Conservation (phyloP, 2,888 invertebrate genomes). For the Sminthurides aquaticus region DNA sequence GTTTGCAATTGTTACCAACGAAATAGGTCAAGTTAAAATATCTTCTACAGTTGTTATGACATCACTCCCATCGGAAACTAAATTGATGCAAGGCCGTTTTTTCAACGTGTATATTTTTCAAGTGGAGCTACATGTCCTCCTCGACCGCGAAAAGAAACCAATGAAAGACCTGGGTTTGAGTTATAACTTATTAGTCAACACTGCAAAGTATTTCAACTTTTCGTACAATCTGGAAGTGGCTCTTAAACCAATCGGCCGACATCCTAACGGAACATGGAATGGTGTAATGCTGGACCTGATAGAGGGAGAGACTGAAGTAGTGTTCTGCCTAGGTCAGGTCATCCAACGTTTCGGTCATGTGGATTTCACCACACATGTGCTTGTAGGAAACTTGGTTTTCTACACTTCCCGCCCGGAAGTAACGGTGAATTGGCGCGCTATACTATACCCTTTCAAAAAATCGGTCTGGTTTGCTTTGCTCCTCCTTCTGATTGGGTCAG, state of each 20-base stretch:
- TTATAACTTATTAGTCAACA: no score
- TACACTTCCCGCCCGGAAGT: not conserved
- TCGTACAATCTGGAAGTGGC: not conserved
- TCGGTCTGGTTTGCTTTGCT: not conserved
- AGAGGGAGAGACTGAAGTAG: not conserved
- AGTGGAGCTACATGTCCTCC: no score
- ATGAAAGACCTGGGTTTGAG: no score
- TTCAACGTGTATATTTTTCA: no score
- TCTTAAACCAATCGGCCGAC: not conserved
- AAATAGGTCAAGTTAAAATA: no score
- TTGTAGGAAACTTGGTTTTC: not conserved
- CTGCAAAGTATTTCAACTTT: not conserved
- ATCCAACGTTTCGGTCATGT: not conserved
- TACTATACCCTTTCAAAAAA: constrained; percentile 2
- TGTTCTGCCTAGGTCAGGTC: not conserved
- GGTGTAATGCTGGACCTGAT: not conserved
- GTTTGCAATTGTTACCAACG: no score
- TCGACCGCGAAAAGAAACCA: no score
- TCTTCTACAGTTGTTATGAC: no score
- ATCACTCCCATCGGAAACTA: no score
- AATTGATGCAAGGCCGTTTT: no score
- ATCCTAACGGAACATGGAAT: not conserved
- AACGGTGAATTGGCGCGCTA: not conserved
- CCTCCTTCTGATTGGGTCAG: no score
- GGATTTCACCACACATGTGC: not conserved